Evolutionary conservation across 2,888 invertebrate genomes (phyloP), one percentile per base, ranked within the genome.

Genomic region (Homarus gammarus): DNA sequence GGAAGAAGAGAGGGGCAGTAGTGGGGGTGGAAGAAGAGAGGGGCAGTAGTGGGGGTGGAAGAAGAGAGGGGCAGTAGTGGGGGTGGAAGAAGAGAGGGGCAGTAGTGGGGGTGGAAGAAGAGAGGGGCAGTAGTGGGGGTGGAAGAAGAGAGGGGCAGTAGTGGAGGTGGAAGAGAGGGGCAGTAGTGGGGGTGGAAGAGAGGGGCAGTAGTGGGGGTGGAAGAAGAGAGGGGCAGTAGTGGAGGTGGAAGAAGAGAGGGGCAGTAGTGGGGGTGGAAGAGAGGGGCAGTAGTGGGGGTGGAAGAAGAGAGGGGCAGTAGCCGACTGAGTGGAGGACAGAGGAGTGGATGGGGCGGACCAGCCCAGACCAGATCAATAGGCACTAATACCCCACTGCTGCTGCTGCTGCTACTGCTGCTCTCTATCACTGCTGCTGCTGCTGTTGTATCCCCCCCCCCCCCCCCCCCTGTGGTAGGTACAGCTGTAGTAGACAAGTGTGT

Each of bases 31-130:
- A 6, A 27, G 33, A 15, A 75, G 36, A 44, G 49, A 51, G 79
- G 33, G 33, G 33, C 3, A 27, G 79, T 51, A 36, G 81, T 56
- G 81, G 38, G 38, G 61, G 64, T 61, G 81, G n/a, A n/a, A n/a
- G 38, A 15, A 27, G 44, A n/a, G 44, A 68, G 40, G 38, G 56
- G 18, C 12, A 33, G 27, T 18, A 8, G 68, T 0, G 38, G 40
- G 44, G 64, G 68, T 64, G 40, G 68, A 75, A 75, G 61, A 51
- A 75, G 61, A 51, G 84, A 31, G 75, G 31, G 64, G 40, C 40
- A 77, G 75, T 31, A 51, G n/a, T 10, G 8, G 38, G 27, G 31
- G 22, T 36, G 40, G n/a, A 38, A n/a, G 18, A 31, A 40, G 64
- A 68, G 82, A 44, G 36, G 36, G 27, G 38, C 22, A 3, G 0